Evolutionary conservation across 2,797 vertebrate genomes (phyloP), one percentile per base, ranked within the genome.

Genomic region (Gobio occitaniae): DNA sequence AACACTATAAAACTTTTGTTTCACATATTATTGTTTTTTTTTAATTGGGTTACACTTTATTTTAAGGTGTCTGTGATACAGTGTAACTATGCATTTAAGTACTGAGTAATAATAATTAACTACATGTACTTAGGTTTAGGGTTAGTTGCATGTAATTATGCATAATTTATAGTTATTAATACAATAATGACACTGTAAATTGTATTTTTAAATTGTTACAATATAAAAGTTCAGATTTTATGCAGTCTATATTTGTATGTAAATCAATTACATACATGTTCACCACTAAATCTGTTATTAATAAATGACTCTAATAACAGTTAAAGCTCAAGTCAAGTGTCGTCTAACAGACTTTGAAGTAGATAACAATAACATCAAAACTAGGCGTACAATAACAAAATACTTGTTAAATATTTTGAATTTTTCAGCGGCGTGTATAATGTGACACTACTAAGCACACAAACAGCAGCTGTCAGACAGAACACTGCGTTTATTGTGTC

Each of bases 391-490:
- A 59, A n/a, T n/a, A n/a, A 16, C 36, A 59, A 15, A 56, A 32
- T 21, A 7, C 21, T 38, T 36, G 6, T 6, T 3, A 52, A 32
- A 21, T 11, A 10, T 17, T 7, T 6, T 17, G 38, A 44, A 29
- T 17, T 44, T 76, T 76, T 32, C 48, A 47, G 48, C 41, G 4
- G 8, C 25, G 16, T 63, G n/a, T 48, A 48, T 48, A 65, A 13
- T 8, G 59, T 13, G 25, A 19, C 12, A 52, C 25, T 11, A 36
- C 44, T 52, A 21, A 3, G 47, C 3, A 68, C 44, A 83, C 61
- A 83, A 44, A 52, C 44, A 54, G 21, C 72, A 21, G 72, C 72
- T 68, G 83, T 71, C 65, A 78, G 19, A 41, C 52, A 25, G 50
- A 54, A 56, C 38, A 16, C 2, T 12, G 63, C 11, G 10, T 68